These are phyloP conservation scores for Meloe dianella DNA, from an alignment of 2,888 invertebrate genomes.

Conservation along the genomic window DNA sequence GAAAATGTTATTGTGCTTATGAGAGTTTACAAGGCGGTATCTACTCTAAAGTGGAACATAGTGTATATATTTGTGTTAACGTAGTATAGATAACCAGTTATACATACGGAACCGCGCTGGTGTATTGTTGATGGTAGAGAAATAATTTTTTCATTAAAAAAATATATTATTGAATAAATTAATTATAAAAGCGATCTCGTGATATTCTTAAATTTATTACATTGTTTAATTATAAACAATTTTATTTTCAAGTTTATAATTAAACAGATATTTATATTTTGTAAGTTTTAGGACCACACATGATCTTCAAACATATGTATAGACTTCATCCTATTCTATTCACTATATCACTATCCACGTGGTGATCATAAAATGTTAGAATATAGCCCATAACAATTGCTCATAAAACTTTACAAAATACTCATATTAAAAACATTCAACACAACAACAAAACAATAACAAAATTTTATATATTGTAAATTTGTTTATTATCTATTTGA, in stretches of 20 bases:
- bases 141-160: too few relatives aligned
- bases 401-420: constrained; percentile 26
- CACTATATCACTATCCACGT: constrained; percentile 33
- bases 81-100: not conserved
- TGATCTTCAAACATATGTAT: not conserved
- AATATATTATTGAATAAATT: too few relatives aligned
- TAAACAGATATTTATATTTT: too few relatives aligned
- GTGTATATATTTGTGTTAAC: not conserved
- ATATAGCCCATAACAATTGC: too few relatives aligned
- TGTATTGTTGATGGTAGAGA: not conserved
- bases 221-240: constrained; percentile 7
- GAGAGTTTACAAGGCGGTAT: too few relatives aligned
- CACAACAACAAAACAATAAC: constrained; percentile 15
- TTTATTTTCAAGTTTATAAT: constrained; percentile 7
- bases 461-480: constrained; percentile 1
- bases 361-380: constrained; percentile 27
- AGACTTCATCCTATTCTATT: not conserved
- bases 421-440: constrained; percentile 19
- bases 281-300: constrained; percentile 7
- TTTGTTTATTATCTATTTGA: constrained; percentile 3
- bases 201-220: constrained; percentile 1
- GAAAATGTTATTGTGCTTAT: too few relatives aligned
- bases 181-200: too few relatives aligned
- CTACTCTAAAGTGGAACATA: too few relatives aligned
- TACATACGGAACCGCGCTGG: not conserved